Percentiles rank a stretch among this genome's conserved stretches.
Evolutionary conservation across 2,888 invertebrate genomes (phyloP).

Genomic region (Synergus japonicus): DNA sequence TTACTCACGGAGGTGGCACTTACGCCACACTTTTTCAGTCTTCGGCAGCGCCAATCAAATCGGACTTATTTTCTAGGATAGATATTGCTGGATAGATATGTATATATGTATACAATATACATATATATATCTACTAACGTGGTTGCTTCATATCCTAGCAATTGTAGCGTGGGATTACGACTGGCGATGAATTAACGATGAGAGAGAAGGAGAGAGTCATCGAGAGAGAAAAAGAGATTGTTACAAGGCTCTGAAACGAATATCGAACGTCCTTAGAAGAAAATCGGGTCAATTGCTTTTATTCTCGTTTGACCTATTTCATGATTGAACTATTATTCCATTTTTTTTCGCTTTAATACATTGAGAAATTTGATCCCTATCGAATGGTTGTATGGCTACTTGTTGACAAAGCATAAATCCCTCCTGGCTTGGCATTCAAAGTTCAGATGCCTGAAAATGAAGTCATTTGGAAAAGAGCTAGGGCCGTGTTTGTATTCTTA

Average conservation of each 20-base stretch:
- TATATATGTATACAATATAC: background rate
- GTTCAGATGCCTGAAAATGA: background rate
- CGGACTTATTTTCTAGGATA: slow-evolving; percentile 17
- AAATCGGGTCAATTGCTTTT: slow-evolving; percentile 29
- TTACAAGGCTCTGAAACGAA: slow-evolving; percentile 18
- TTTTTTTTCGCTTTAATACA: background rate
- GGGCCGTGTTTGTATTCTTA: background rate
- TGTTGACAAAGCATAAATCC: background rate
- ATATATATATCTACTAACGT: slow-evolving; percentile 11
- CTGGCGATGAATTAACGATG: slow-evolving; percentile 37
- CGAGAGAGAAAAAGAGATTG: slow-evolving; percentile 20
- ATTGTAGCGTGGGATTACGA: slow-evolving; percentile 37
- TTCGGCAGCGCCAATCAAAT: slow-evolving; percentile 28
- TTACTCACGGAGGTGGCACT: slow-evolving; percentile 31
- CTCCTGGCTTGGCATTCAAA: background rate
- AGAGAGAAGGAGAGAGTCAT: slow-evolving; percentile 26
- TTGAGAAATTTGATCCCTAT: background rate
- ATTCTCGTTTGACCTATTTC: slow-evolving; percentile 21
- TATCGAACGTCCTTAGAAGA: slow-evolving; percentile 28
- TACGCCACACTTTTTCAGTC: slow-evolving; percentile 33
- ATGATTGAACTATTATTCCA: background rate
- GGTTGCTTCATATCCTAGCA: slow-evolving; percentile 40
- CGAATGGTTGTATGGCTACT: background rate
- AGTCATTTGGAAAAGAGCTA: background rate
- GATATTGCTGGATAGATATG: slow-evolving; percentile 22